phyloP scores from a whole-genome alignment of 2,888 invertebrate genomes.

The Heterodera filipjevi region DNA sequence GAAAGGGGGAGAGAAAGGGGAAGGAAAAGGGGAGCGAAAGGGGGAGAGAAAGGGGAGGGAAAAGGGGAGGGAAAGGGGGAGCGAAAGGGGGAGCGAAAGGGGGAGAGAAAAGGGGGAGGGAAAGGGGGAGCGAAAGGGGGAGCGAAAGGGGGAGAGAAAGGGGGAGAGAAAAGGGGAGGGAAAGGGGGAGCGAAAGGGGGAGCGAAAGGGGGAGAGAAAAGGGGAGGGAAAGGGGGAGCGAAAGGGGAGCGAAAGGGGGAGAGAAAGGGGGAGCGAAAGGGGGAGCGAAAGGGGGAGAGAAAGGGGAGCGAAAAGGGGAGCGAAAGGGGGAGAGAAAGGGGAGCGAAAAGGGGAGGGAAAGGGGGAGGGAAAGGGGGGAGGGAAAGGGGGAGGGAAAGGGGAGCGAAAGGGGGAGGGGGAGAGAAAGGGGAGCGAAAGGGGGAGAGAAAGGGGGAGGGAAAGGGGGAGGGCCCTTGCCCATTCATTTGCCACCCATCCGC shows the following conservation, averaged over 20 bases:
- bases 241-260: too few relatives aligned
- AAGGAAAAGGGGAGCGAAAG: neutral
- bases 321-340: neutral
- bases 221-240: neutral
- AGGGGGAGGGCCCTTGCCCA: neutral
- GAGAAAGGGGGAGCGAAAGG: neutral
- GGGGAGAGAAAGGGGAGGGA: neutral
- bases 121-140: neutral
- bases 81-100: too few relatives aligned
- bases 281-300: neutral
- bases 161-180: too few relatives aligned
- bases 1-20: neutral
- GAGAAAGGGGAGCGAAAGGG: neutral
- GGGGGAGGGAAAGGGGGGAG: neutral
- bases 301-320: too few relatives aligned
- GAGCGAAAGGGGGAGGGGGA: neutral
- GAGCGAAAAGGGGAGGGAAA: neutral
- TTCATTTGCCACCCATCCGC: constrained; percentile 9
- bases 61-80: too few relatives aligned
- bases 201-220: neutral
- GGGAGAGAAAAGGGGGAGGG: neutral
- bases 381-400: neutral
- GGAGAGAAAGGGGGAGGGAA: neutral
- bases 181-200: too few relatives aligned
- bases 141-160: too few relatives aligned